Evolutionary conservation across 1,140 invertebrate genomes (phyloP), one percentile per base, ranked within the genome.

Genomic region (Fopius arisanus): DNA sequence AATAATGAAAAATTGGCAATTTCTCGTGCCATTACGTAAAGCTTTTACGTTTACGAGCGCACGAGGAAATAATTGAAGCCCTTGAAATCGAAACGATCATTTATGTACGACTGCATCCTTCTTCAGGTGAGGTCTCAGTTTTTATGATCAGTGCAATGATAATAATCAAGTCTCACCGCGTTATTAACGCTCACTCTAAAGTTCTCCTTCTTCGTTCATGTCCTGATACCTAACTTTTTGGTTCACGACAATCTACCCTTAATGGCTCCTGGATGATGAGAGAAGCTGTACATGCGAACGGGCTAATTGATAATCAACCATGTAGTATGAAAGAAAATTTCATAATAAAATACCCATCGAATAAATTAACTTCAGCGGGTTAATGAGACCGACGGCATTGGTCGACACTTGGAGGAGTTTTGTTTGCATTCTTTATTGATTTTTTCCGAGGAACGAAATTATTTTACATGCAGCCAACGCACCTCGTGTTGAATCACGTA

Each of bases 231-330:
- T 21, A 21, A n/a, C 6, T 59, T 59, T 59, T 59, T 59, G 54
- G 54, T 16, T 5, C 1, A 48, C 16, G 21, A 23, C 1, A 66
- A n/a, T 66, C 28, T 26, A 19, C 63, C 63, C 63, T 29, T 68
- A 48, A 68, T 68, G 67, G 23, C 37, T 43, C 66, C 37, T 54
- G 51, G 51, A 54, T 54, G 21, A 54, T 54, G 51, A 54, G 51
- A 54, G 23, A 23, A 19, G 51, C 54, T 59, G 54, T 59, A 59
- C 26, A 59, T 59, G 54, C 14, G 23, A 26, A 26, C 21, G 4
- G 21, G 54, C 33, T 68, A 68, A 68, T 68, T 68, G 67, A 48
- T 68, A 68, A 68, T 68, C 67, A 68, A 48, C n/a, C 41, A 14
- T 5, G 67, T 26, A 41, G 41, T 4, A 5, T 4, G 2, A 41